Evolutionary conservation across 2,797 vertebrate species (phyloP), one percentile per base, ranked within the genome.

Genomic region (Phoebastria nigripes): DNA sequence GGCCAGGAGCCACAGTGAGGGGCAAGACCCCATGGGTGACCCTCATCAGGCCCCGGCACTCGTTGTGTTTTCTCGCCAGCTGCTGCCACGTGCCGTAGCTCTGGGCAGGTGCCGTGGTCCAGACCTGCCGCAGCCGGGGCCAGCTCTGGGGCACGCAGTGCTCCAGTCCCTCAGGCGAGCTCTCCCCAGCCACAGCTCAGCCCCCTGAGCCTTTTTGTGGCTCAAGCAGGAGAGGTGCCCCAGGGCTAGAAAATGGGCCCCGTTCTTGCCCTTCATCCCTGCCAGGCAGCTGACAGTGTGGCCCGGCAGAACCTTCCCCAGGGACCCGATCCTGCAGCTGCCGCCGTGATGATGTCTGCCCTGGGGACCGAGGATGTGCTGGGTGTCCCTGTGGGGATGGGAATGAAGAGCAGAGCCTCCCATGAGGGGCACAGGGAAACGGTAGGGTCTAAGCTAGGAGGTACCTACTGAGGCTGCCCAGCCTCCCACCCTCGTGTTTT

Each of bases 1-100:
- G 51, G 9, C 77, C 41, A 7, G 44, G 33, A 52, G 35, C 28
- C 1, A 1, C 0, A 2, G 33, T 12, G 61, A 78, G 25, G 41
- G 54, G 7, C 0, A 4, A 58, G 39, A 7, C 49, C 46, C 33
- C 9, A 0, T 1, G 8, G 9, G 41, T 24, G 44, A 21, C 25
- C 51, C n/a, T 42, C 4, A 0, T 15, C 47, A 15, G 35, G 21
- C 25, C 21, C 67, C 1, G 3, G 37, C 44, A 9, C 55, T 33
- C 3, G 2, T 47, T 22, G 15, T 4, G 2, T 14, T 16, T 9
- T 8, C 22, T 54, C 4, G 1, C 33, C 3, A 3, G 42, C 42
- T n/a, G 51, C 65, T 51, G 46, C 44, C 44, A 3, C 0, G 17
- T n/a, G 51, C 72, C 3, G 2, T 5, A 25, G 49, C 51, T 24